Evolutionary conservation across 2,888 invertebrate species (phyloP), one percentile per base, ranked within the genome.

Genomic region (Hartigia nigra): DNA sequence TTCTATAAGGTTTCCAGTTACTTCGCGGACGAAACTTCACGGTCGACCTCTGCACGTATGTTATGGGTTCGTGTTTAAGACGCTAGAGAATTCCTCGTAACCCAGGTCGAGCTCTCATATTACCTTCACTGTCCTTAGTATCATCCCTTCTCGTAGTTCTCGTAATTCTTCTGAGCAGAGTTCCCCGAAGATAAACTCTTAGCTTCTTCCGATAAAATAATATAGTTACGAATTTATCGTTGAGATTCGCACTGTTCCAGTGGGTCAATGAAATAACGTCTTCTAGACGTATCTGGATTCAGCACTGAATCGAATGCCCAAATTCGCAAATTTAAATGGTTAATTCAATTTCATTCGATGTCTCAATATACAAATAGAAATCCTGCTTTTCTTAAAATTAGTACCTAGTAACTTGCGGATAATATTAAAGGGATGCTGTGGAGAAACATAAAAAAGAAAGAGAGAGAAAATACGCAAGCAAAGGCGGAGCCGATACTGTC

Each of bases 151-250:
- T 77, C 80, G 77, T 74, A 79, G 76, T 79, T 75, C 76, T 31
- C 74, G 75, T 80, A 77, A 70, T 35, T 77, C 78, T 76, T 39
- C 76, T 76, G 76, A 76, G 75, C 79, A 76, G 80, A 80, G 81
- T 85, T 85, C 82, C 80, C 79, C 80, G 81, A 87, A 89, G 88
- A 89, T 84, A 87, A 89, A 89, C 86, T 89, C 85, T 84, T 85
- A 81, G 79, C 75, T 82, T 81, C 80, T 78, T 80, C 84, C 86
- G 87, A 87, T 89, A 89, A 88, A 88, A 83, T 86, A 84, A 84
- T 82, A 83, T 82, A 80, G 82, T 82, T 82, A 85, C 83, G 87
- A 87, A 89, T 89, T 88, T 89, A 89, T 88, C 85, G 84, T 23
- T 9, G 23, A 23, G 3, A 34, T 34, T 34, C 34, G 34, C 34